phyloP scores from a whole-genome alignment of 2,888 invertebrate species.

The Cetonia aurata region DNA sequence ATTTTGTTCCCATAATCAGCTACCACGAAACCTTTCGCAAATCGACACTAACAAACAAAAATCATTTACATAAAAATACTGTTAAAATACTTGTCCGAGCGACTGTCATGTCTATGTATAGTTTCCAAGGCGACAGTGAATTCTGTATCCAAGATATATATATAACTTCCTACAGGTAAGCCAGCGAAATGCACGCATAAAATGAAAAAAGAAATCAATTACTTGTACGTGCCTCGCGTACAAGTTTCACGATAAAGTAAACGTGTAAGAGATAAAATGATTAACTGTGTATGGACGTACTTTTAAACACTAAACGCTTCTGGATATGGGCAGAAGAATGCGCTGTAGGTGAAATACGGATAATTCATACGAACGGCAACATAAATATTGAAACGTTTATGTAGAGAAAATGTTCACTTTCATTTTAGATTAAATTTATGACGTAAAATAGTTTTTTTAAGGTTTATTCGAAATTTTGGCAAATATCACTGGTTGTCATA shows the following conservation, averaged over 20 bases:
- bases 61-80: conserved; percentile 33
- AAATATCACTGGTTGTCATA: too few relatives aligned
- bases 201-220: conserved; percentile 34
- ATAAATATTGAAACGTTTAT: conserved; percentile 23
- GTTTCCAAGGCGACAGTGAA: conserved; percentile 31
- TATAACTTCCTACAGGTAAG: conserved; percentile 34
- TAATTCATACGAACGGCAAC: conserved; percentile 22
- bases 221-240: conserved; percentile 26
- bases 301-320: conserved; percentile 23
- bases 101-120: conserved; percentile 37
- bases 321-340: conserved; percentile 18
- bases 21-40: neutral
- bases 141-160: conserved; percentile 20
- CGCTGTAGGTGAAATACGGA: conserved; percentile 14
- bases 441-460: too few relatives aligned
- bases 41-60: conserved; percentile 8
- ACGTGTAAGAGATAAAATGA: conserved; percentile 33
- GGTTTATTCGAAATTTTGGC: too few relatives aligned
- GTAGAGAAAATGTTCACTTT: neutral
- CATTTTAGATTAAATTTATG: too few relatives aligned
- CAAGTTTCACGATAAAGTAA: conserved; percentile 19
- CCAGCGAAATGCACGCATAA: conserved; percentile 29
- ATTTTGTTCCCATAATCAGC: too few relatives aligned
- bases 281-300: conserved; percentile 28
- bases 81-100: conserved; percentile 5